Evolutionary conservation across 1,140 invertebrate genomes (phyloP), one percentile per base, ranked within the genome.

Genomic region (Zaprionus tsacasi): DNA sequence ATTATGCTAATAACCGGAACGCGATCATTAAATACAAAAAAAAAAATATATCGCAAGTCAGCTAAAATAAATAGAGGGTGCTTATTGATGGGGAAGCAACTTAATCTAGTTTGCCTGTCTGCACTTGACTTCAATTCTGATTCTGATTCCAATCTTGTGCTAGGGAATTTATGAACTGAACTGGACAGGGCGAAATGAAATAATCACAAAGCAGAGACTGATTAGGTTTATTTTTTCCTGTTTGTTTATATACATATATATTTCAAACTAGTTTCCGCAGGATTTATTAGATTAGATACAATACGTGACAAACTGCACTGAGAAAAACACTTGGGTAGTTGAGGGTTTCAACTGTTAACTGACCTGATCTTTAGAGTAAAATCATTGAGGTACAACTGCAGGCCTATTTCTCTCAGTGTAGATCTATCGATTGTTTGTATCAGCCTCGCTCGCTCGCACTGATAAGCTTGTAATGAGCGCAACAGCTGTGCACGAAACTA

Each of bases 1-100:
- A 50, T 50, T 50, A 50, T 12, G 45, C 17, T 50, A 50, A 50
- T 25, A 50, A 25, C 3, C 45, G 45, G 45, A 48, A 50, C 45
- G 45, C 45, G 45, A 48, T 11, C 11, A 40, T 40, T 40, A 40
- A 40, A 12, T 40, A 40, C 1, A 35, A 35, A 5, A 33, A 33
- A 33, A 33, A 33, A 33, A 6, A 35, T 1, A 35, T 35, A 35
- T 35, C 33, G 10, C 33, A 35, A 35, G 6, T 35, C 33, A 35
- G 7, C 33, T 8, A 8, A 35, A 4, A 35, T 35, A 35, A 35
- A 35, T 35, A n/a, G 38, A 40, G 12, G 12, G 36, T 38, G 36
- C 30, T 33, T 7, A 33, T 5, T 33, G n/a, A n/a, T 33, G 30
- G 10, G 6, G 33, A 35, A 40, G 12, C 38, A 12, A 40, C 12